A percentile compares a stretch with the other conserved stretches of the same genome.
phyloP scores from a whole-genome alignment of 2,888 invertebrate genomes.

The Hyalella azteca region DNA sequence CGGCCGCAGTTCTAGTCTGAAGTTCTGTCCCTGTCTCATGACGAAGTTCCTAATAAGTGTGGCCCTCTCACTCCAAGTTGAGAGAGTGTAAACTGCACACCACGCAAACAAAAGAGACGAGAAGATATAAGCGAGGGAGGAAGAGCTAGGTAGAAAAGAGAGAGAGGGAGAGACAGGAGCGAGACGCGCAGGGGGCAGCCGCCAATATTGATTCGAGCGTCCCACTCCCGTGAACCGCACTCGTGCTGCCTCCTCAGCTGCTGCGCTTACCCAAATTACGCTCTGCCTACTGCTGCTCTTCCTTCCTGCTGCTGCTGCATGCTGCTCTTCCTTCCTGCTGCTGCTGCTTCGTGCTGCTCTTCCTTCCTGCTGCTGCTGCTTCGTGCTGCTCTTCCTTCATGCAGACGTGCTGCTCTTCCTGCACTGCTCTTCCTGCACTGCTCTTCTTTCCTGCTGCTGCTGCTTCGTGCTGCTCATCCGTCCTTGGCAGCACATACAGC shows the following conservation, averaged over 20 bases:
- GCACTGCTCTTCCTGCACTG: not conserved
- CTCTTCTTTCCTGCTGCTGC: not conserved
- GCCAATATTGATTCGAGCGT: slow-evolving; percentile 35
- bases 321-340: not conserved
- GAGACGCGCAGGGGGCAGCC: slow-evolving; percentile 18
- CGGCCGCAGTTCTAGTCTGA: too few relatives aligned
- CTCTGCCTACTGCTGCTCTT: not conserved
- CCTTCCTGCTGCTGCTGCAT: not conserved
- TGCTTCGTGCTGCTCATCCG: not conserved
- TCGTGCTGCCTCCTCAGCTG: slow-evolving; percentile 6
- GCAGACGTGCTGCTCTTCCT: not conserved
- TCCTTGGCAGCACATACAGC: too few relatives aligned
- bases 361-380: not conserved
- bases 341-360: not conserved
- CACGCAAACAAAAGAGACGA: not conserved
- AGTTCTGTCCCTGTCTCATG: too few relatives aligned
- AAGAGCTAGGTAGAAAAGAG: too few relatives aligned
- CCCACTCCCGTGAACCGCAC: slow-evolving; percentile 35
- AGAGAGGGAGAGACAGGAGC: not conserved
- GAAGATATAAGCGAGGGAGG: too few relatives aligned
- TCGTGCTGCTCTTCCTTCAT: not conserved
- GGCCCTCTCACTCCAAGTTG: slow-evolving; percentile 6
- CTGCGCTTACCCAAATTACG: slow-evolving; percentile 33
- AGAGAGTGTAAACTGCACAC: slow-evolving; percentile 18
- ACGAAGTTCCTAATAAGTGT: not conserved